Evolutionary conservation across 2,888 invertebrate genomes (phyloP), one percentile per base, ranked within the genome.

Genomic region (Drosophila birchii): DNA sequence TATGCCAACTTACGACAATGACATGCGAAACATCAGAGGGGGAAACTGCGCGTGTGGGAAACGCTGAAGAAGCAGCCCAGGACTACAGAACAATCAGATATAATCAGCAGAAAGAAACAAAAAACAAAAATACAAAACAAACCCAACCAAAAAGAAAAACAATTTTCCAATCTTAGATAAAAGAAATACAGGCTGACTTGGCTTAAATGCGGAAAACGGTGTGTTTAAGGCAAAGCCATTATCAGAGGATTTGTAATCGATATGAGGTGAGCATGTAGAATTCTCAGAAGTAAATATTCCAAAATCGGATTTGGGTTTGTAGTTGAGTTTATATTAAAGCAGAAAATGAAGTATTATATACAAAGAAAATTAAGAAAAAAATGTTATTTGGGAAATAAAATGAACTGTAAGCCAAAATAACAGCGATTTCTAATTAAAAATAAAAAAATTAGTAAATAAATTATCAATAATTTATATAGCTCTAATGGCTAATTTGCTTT

Each of bases 1-100:
- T 83, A 86, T 85, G 85, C 86, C 88, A 82, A 73, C 66, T 71
- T 69, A 69, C 78, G 64, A 76, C 81, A 82, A 76, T 81, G 75
- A 77, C 76, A 85, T 59, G 78, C 59, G 66, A 71, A 72, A 62
- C 67, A 68, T 56, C 67, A 32, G 5, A 5, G 26, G 45, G 26
- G 45, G 45, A 5, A 8, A 8, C 16, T 14, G 69, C 11, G 43
- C 16, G 49, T 61, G 61, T 51, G 71, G 71, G 44, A 62, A 71
- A 57, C 56, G 69, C 43, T 58, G 29, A 53, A 54, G 62, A 53
- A 47, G 51, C 51, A 53, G 38, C 34, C 14, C 34, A 38, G 9
- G 36, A 61, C 39, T 43, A 60, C n/a, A 51, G 60, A 70, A 39
- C 62, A 71, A 69, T 54, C 62, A 71, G 72, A 62, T 56, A 72